Conservation (phyloP, 30 jellyfish, hydroid and myxozoan species). For the Turritopsis rubra region DNA sequence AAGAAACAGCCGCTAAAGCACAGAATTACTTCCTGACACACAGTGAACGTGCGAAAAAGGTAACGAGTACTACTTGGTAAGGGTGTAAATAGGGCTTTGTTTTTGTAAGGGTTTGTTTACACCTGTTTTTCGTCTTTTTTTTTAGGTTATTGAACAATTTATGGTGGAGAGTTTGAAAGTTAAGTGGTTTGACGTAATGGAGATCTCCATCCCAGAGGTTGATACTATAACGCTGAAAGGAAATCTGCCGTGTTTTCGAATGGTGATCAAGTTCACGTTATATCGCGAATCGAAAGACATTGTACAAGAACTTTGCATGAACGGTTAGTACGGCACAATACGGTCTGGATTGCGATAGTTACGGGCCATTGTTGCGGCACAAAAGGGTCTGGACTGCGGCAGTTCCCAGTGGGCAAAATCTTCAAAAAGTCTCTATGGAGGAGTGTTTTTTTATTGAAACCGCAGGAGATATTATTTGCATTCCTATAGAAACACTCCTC, state of each 20-base stretch:
- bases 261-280: slow-evolving; percentile 11
- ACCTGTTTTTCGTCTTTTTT: not conserved
- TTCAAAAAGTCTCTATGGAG: no score
- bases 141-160: not conserved
- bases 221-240: slow-evolving; percentile 24
- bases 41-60: slow-evolving; percentile 20
- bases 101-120: not conserved
- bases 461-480: no score
- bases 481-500: no score
- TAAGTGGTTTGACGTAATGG: slow-evolving; percentile 26
- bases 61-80: no score
- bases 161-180: slow-evolving; percentile 7
- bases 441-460: no score
- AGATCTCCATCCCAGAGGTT: slow-evolving; percentile 24
- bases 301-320: slow-evolving; percentile 4
- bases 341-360: no score
- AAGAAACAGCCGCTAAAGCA: slow-evolving; percentile 23
- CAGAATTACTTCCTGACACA: slow-evolving; percentile 5
- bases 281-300: slow-evolving; percentile 16
- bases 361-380: no score
- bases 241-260: slow-evolving; percentile 25
- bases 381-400: no score
- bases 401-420: no score
- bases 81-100: not conserved
- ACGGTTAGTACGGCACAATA: slow-evolving; percentile 7